Evolutionary conservation across 2,113 vertebrate genomes (phyloP).

Genomic region (Rhinoderma darwinii): DNA sequence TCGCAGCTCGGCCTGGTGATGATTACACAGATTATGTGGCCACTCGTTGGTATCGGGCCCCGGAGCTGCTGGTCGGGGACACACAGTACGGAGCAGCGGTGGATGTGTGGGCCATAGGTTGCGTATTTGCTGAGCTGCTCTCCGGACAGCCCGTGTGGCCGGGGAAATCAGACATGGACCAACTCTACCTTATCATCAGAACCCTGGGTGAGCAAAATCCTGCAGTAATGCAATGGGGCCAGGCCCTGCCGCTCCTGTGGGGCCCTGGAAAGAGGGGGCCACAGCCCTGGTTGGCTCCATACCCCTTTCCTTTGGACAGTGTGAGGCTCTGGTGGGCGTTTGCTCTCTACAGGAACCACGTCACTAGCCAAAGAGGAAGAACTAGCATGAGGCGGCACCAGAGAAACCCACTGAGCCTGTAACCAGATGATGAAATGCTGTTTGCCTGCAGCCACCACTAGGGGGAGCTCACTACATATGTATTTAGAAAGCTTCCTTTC

Average conservation of each 20-base stretch:
- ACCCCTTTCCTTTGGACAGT: too few species aligned
- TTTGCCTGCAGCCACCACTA: background rate
- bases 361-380: too few species aligned
- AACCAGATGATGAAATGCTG: background rate
- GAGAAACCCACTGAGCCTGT: too few species aligned
- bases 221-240: background rate
- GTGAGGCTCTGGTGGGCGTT: too few species aligned
- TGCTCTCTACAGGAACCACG: too few species aligned
- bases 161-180: slow-evolving; percentile 82
- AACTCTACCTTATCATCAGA: slow-evolving; percentile 80
- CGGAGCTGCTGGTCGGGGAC: slow-evolving; percentile 80
- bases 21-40: slow-evolving; percentile 85
- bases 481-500: background rate
- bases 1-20: slow-evolving; percentile 78
- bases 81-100: slow-evolving; percentile 80
- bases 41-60: slow-evolving; percentile 80
- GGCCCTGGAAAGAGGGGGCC: background rate
- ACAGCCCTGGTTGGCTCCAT: too few species aligned
- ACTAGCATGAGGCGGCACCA: too few species aligned
- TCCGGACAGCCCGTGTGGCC: slow-evolving; percentile 79
- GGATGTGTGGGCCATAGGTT: slow-evolving; percentile 81
- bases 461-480: background rate
- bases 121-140: slow-evolving; percentile 79
- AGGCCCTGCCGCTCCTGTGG: background rate
- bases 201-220: slow-evolving; percentile 72